phyloP scores from a whole-genome alignment of 2,797 vertebrate species.

The Sebastes alutus region DNA sequence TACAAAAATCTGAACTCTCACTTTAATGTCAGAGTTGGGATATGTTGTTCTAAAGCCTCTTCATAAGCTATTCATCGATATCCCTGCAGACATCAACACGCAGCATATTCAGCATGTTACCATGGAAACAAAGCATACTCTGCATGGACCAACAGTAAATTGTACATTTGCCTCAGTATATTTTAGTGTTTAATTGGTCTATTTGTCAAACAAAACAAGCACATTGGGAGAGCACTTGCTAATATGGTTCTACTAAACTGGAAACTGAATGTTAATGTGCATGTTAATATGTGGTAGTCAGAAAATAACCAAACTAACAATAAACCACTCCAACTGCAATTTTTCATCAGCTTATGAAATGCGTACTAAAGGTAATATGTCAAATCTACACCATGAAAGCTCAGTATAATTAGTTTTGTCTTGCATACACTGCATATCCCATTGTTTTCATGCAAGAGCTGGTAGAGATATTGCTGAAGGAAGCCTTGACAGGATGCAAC shows the following conservation, averaged over 20 bases:
- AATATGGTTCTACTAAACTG: not conserved
- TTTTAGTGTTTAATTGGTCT: constrained; percentile 21
- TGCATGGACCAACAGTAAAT: not conserved
- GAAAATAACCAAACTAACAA: not conserved
- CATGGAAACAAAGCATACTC: constrained; percentile 51
- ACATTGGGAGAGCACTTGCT: not conserved
- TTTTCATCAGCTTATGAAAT: not conserved
- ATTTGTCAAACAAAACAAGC: constrained; percentile 34
- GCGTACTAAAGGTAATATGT: not conserved
- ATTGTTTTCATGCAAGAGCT: not conserved
- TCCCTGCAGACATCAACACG: constrained; percentile 12
- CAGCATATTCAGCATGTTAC: constrained; percentile 35
- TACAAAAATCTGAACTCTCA: not conserved
- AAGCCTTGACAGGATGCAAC: not conserved
- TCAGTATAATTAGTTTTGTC: not conserved
- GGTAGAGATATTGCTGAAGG: not conserved
- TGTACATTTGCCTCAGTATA: constrained; percentile 1
- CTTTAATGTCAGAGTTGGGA: not conserved
- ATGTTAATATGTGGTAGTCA: not conserved
- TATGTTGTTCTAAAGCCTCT: constrained; percentile 14
- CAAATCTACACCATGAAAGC: not conserved
- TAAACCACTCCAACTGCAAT: not conserved
- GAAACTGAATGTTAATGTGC: not conserved
- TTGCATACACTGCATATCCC: no score
- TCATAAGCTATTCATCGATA: constrained; percentile 5